Conservation (phyloP, 2,888 invertebrate genomes). For the Zele albiditarsus region DNA sequence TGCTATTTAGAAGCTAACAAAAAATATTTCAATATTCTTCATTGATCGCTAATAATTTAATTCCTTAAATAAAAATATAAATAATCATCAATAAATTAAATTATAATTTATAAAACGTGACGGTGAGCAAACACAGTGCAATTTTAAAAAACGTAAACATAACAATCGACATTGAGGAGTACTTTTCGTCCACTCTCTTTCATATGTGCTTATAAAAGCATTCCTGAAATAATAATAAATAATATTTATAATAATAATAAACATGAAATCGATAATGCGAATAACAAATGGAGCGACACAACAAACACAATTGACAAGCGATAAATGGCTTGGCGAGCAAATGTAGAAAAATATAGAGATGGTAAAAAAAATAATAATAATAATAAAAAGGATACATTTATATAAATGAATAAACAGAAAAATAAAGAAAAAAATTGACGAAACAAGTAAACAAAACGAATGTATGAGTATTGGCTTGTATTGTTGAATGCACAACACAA, state of each 20-base stretch:
- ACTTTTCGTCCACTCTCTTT: background rate
- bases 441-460: background rate
- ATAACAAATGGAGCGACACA: constrained; percentile 45
- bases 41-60: too few relatives aligned
- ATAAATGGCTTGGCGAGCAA: constrained; percentile 38
- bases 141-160: background rate
- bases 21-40: too few relatives aligned
- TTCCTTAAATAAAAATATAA: too few relatives aligned
- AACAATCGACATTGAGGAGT: background rate
- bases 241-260: background rate
- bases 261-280: constrained; percentile 40
- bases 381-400: constrained; percentile 18
- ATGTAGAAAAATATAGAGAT: background rate
- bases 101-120: background rate
- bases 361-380: background rate
- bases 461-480: background rate
- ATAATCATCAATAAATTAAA: too few relatives aligned
- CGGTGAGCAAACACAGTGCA: background rate
- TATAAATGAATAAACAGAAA: background rate
- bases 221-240: constrained; percentile 53
- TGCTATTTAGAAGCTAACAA: too few relatives aligned
- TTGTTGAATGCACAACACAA: background rate
- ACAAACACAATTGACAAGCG: constrained; percentile 43
- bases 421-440: background rate
- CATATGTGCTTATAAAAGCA: constrained; percentile 38